Evolutionary conservation across 2,888 invertebrate genomes (phyloP).

Genomic region (Bibio marci): DNA sequence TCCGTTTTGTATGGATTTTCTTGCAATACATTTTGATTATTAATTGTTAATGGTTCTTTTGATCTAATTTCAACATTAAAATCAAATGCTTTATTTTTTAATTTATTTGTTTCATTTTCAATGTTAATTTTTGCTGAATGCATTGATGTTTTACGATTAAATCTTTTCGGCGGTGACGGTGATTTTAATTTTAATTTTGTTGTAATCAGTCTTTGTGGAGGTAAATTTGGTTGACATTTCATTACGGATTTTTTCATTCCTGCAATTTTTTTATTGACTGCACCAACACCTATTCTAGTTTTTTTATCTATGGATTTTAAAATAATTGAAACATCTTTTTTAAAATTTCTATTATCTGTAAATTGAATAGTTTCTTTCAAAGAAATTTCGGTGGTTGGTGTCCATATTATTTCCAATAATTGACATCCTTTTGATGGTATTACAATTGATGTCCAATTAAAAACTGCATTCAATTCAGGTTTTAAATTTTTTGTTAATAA

Average conservation of each 20-base stretch:
- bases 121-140: too few relatives aligned
- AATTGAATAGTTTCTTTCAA: conserved; percentile 46
- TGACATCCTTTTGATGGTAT: conserved; percentile 37
- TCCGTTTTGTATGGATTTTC: too few relatives aligned
- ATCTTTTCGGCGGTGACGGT: conserved; percentile 13
- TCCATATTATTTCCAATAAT: conserved; percentile 44
- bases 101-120: conserved; percentile 13
- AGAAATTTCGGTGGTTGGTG: conserved; percentile 37
- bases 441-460: conserved; percentile 36
- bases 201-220: conserved; percentile 6
- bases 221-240: too few relatives aligned
- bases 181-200: conserved; percentile 25
- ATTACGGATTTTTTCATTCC: too few relatives aligned
- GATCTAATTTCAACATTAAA: conserved; percentile 11
- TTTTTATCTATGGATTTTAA: conserved; percentile 35
- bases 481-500: conserved; percentile 33
- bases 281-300: too few relatives aligned
- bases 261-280: too few relatives aligned
- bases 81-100: too few relatives aligned
- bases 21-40: too few relatives aligned
- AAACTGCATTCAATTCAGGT: conserved; percentile 32
- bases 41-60: not conserved
- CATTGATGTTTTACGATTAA: too few relatives aligned
- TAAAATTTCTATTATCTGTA: conserved; percentile 41
- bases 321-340: conserved; percentile 46